Conservation (phyloP, 2,797 vertebrate species). For the Euthynnus affinis region DNA sequence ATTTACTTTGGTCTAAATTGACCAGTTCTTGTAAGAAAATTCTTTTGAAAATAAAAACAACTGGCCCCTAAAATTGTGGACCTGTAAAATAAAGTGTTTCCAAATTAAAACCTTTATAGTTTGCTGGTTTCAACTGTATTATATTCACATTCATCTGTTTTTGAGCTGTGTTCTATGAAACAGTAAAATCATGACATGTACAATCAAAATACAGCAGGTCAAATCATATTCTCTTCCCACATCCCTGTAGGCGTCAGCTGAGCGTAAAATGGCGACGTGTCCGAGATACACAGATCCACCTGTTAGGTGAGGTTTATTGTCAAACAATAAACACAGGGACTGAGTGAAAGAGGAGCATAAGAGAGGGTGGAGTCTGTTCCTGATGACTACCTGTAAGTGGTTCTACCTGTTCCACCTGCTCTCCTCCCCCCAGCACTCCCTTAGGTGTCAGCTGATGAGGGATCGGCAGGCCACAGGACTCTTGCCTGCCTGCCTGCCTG, state of each 20-base stretch:
- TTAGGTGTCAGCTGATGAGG: slow-evolving; percentile 76
- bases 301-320: slow-evolving; percentile 52
- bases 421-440: slow-evolving; percentile 48
- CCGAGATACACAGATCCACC: slow-evolving; percentile 37
- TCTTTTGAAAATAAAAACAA: neutral
- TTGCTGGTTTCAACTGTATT: neutral
- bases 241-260: neutral
- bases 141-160: neutral
- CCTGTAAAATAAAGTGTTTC: too few species aligned
- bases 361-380: slow-evolving; percentile 67
- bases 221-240: neutral
- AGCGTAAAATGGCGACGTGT: slow-evolving; percentile 16
- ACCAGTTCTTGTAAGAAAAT: neutral
- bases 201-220: neutral
- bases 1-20: neutral
- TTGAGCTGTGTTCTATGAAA: neutral
- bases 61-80: neutral
- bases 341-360: slow-evolving; percentile 27
- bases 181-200: neutral
- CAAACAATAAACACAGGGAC: slow-evolving; percentile 39
- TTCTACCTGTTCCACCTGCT: slow-evolving; percentile 88
- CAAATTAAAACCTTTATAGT: neutral
- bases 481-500: slow-evolving; percentile 37
- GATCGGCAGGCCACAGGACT: slow-evolving; percentile 56
- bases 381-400: slow-evolving; percentile 58